Conservation (phyloP, 2,888 invertebrate species). For the Molanna angustata region DNA sequence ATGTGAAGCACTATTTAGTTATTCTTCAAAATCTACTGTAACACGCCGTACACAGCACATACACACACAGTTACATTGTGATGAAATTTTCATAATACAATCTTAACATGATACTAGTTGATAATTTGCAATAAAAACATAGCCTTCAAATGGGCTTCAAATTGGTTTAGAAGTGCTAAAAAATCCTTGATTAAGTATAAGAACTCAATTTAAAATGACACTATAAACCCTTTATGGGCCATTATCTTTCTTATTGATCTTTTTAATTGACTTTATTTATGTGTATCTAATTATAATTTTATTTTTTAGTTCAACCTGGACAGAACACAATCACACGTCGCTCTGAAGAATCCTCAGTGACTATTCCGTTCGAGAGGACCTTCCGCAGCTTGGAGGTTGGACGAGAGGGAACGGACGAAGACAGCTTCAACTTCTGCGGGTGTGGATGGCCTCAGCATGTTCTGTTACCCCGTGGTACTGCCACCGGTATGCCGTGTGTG, state of each 20-base stretch:
- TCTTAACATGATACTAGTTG: too few species aligned
- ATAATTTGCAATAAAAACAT: too few species aligned
- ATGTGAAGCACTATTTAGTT: too few species aligned
- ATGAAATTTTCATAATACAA: too few species aligned
- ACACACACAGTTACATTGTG: too few species aligned
- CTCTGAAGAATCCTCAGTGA: slow-evolving; percentile 59
- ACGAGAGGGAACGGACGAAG: slow-evolving; percentile 34
- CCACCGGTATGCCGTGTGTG: slow-evolving; percentile 43
- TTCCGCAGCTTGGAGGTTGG: slow-evolving; percentile 52
- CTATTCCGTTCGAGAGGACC: slow-evolving; percentile 58
- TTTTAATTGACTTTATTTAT: not conserved
- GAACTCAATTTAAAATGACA: too few species aligned
- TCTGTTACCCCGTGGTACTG: slow-evolving; percentile 54
- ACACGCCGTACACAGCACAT: too few species aligned
- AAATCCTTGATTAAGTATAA: too few species aligned
- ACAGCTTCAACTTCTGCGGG: slow-evolving; percentile 58
- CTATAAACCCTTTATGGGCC: too few species aligned
- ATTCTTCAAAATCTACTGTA: too few species aligned
- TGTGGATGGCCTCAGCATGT: slow-evolving; percentile 63
- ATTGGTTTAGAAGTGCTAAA: too few species aligned
- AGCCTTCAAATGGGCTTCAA: too few species aligned
- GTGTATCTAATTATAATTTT: slow-evolving; percentile 3
- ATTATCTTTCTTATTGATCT: not conserved
- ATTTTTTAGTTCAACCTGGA: slow-evolving; percentile 55
- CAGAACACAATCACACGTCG: slow-evolving; percentile 54